Evolutionary conservation across 1,140 invertebrate genomes (phyloP), one percentile per base, ranked within the genome.

Genomic region (Calephelis nemesis): DNA sequence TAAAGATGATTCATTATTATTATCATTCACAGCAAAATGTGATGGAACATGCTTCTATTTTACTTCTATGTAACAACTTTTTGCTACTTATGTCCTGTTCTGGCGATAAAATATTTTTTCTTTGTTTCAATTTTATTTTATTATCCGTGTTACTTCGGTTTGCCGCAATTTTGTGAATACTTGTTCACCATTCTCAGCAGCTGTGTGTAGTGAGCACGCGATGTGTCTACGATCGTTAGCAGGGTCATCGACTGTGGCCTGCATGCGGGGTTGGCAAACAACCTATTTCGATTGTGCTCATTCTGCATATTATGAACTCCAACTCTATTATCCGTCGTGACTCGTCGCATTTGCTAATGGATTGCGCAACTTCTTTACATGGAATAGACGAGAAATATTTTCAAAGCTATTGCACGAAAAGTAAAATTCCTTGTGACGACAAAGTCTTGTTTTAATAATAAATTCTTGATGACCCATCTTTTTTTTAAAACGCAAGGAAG

Each of bases 161-260:
- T 6, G 5, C 7, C 30, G 54, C 19, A 40, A 19, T 19, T 60
- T 60, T 60, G 39, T 40, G 7, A 39, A n/a, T 39, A 60, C 30
- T 39, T 60, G 12, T 39, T 60, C 6, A 60, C 12, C 30, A 30
- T 49, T 48, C 63, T 42, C 45, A 12, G 7, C 15, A 54, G 30
- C 68, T n/a, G 66, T 74, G 69, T 75, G 78, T 76, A 70, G 63
- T 45, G 63, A 67, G 52, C 72, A 67, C 74, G 72, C 70, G 65
- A 73, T 69, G 67, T 73, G 69, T 63, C 66, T 67, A 69, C 76
- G 78, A 82, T 81, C 78, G 78, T 82, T 80, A 80, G 68, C 73
- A 68, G 75, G 80, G 76, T 82, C 81, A 73, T 77, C 79, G 81
- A 80, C 81, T 77, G 68, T 49, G 52, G 70, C 70, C 63, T 69